Percentiles rank a stretch among this genome's conserved stretches.
Conservation (phyloP, 2,797 vertebrate genomes). For the Taenioides sp. region DNA sequence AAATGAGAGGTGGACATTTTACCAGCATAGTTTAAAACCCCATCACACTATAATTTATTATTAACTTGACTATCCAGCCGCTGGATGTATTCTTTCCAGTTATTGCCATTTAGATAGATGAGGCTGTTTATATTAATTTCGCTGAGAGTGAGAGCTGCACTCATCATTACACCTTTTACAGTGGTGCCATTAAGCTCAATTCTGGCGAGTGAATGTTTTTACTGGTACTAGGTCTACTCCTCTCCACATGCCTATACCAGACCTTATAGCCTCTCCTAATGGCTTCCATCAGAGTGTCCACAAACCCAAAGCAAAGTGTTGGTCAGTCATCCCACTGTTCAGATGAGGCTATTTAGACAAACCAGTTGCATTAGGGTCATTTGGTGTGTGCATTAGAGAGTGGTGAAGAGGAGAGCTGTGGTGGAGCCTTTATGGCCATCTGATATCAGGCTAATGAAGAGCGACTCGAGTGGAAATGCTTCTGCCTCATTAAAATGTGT, state of each 20-base stretch:
- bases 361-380: conserved; percentile 21
- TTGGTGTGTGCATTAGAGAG: conserved; percentile 20
- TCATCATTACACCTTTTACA: conserved; percentile 32
- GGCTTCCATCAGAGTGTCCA: conserved; percentile 16
- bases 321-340: conserved; percentile 17
- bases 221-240: conserved; percentile 18
- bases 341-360: conserved; percentile 40
- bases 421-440: conserved; percentile 33
- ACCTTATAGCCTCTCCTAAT: conserved; percentile 25
- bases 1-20: not conserved
- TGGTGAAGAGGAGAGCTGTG: conserved; percentile 36
- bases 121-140: conserved; percentile 30
- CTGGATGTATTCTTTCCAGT: conserved; percentile 11
- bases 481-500: conserved; percentile 51
- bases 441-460: conserved; percentile 56
- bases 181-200: conserved; percentile 41
- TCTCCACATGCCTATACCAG: conserved; percentile 5
- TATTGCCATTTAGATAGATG: conserved; percentile 27
- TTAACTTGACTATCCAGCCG: conserved; percentile 8
- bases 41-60: conserved; percentile 12
- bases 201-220: conserved; percentile 36
- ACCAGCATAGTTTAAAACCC: conserved; percentile 3
- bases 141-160: conserved; percentile 13
- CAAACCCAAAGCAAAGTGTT: conserved; percentile 40
- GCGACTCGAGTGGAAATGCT: conserved; percentile 33